Base-by-base conservation (phyloP, 2,797 vertebrate genomes). In the Ibycter americanus region DNA sequence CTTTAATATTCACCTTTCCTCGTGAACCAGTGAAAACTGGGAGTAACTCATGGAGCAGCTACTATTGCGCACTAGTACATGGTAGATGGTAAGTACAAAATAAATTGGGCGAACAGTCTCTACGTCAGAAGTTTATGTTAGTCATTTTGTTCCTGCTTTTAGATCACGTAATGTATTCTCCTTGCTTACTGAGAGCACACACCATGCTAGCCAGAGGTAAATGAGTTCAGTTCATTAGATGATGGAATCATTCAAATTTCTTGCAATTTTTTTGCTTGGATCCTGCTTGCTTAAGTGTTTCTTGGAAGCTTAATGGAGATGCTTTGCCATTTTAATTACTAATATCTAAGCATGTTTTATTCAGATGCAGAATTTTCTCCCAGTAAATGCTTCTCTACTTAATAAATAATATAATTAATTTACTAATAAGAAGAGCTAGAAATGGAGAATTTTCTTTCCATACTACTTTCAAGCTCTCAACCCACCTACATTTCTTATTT, bases 301-400 rank as follows among this genome's bases (percentile, higher is more conserved):
- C 68, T 91, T 86, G 85, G 67, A 93, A 90, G 86, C 70, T 83
- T 94, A 95, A 87, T 93, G 67, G 91, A 90, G 63, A 66, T 0
- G 13, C 55, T 88, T 93, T 95, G 80, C 66, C 47, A 52, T 89
- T 97, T 93, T 94, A 92, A 89, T 96, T 92, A 93, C 73, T 87
- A 70, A 79, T 87, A 85, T 38, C 26, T 84, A 89, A 66, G 70
- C 62, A 49, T 71, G 62, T 91, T 95, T 93, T 96, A 95, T 90
- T 95, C 73, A 77, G 80, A 42, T 54, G 46, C 44, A 83, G 54
- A 71, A 44, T 76, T 93, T 91, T 59, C 29, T 79, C 26, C 42
- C n/a, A 25, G 42, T 77, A 89, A 94, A 63, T 83, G 46, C 36
- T 83, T 92, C 44, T 67, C 59, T 80, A 47, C 29, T 82, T 89